phyloP scores from a whole-genome alignment of 2,113 vertebrate genomes.

The Furnarius figulus region DNA sequence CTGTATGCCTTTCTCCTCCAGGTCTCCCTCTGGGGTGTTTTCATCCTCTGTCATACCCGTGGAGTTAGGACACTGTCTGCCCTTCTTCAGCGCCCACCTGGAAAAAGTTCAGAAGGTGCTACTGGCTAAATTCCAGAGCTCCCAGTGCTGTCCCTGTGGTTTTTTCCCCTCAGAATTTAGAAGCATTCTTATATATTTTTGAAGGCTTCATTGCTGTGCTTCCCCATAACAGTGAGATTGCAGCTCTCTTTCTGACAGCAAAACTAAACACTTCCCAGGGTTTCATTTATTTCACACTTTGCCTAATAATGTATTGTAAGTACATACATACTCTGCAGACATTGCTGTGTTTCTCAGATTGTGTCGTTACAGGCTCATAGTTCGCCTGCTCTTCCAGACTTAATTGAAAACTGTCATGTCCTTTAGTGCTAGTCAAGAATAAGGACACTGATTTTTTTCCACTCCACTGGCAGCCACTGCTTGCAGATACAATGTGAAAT shows the following conservation, averaged over 20 bases:
- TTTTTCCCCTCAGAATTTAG: neutral
- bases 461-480: neutral
- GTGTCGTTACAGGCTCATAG: neutral
- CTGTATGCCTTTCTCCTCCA: neutral
- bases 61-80: neutral
- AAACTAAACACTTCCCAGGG: neutral
- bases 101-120: neutral
- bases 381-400: neutral
- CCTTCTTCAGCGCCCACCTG: neutral
- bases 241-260: neutral
- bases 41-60: neutral
- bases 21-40: neutral
- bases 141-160: accelerated
- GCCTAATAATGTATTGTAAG: neutral
- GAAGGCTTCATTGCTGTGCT: neutral
- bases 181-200: accelerated
- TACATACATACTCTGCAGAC: neutral
- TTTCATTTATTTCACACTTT: neutral
- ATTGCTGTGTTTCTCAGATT: neutral
- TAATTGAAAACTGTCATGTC: neutral
- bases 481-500: neutral
- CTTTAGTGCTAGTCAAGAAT: neutral
- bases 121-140: neutral
- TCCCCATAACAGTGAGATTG: neutral
- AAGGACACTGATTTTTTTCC: neutral